Base-by-base conservation (phyloP, 2,888 invertebrate species). In the Theretra japonica region DNA sequence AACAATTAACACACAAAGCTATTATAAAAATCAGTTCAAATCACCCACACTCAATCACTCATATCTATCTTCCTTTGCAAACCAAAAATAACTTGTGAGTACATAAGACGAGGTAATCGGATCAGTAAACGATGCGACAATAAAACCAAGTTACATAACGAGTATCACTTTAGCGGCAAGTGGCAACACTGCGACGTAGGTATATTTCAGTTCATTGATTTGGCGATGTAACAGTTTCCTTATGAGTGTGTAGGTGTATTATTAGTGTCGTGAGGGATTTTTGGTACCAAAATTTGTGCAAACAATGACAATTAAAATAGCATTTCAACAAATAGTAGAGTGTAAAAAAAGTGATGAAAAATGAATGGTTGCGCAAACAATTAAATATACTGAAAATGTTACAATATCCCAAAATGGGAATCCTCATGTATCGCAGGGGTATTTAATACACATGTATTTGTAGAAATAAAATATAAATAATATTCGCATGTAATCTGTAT, bases 71-170 rank as follows among this genome's bases (percentile, higher is more conserved):
- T 50, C 2, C n/a, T 53, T n/a, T n/a, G 53, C n/a, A 53, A 53
- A 53, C 5, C n/a, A 53, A 53, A n/a, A n/a, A 53, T 53, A 53
- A 53, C 17, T 6, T 0, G 5, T 7, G 5, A 53, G 53, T 53
- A 53, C 53, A 53, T 17, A 28, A 28, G 25, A 30, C 19, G 1
- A 5, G 4, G 58, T 25, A 59, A 17, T 59, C 58, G 25, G 58
- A 25, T 25, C 2, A 53, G 53, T 17, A 23, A 59, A 28, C 25
- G 58, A 59, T 17, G 58, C 17, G 7, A 59, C 25, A 59, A 59
- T 59, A 59, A 59, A 59, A 59, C 25, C 53, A n/a, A 53, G 58
- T 59, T 25, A 25, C 25, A 11, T 17, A 59, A 59, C 58, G 5
- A 25, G 58, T 59, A 25, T 59, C 58, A 17, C 17, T n/a, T 53